Base-by-base conservation (phyloP, 2,888 invertebrate species). In the Lepidochrysops patricia region DNA sequence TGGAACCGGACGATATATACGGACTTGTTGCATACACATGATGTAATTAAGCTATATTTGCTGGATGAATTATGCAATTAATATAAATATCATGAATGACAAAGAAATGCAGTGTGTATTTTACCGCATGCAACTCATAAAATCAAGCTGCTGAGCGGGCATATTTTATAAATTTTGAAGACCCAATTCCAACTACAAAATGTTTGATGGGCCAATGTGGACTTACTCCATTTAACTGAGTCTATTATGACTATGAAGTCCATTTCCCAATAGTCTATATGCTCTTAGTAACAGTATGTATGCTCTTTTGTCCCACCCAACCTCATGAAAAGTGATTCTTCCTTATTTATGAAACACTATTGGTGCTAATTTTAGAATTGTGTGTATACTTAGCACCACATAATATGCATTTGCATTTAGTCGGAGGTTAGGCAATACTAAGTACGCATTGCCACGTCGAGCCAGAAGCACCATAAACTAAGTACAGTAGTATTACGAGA, bases 1-100 rank as follows among this genome's bases (percentile, higher is more conserved):
- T 66, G 66, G 66, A 68, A 43, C 58, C 69, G 70, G 69, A 70
- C 67, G 50, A 27, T 43, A 49, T 52, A 57, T 54, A 37, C 15
- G 15, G 37, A 37, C 37, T 13, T 37, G 37, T 37, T 37, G 15
- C 37, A 37, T 37, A 37, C 37, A 15, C 2, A 13, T 37, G 37
- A 37, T 37, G 15, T 37, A 13, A 37, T 37, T 37, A 37, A 43
- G 37, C 37, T 7, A 1, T 19, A 19, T 43, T 43, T 43, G 37
- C 37, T 9, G 37, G 15, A 43, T 15, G 9, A 2, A 19, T 43
- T n/a, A n/a, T n/a, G n/a, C n/a, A n/a, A n/a, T n/a, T n/a, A n/a
- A n/a, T n/a, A n/a, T n/a, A n/a, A n/a, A n/a, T n/a, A n/a, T n/a
- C n/a, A n/a, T n/a, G n/a, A n/a, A n/a, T n/a, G n/a, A n/a, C n/a